Base-by-base conservation (phyloP, 2,113 vertebrate genomes). In the Perognathus longimembris region DNA sequence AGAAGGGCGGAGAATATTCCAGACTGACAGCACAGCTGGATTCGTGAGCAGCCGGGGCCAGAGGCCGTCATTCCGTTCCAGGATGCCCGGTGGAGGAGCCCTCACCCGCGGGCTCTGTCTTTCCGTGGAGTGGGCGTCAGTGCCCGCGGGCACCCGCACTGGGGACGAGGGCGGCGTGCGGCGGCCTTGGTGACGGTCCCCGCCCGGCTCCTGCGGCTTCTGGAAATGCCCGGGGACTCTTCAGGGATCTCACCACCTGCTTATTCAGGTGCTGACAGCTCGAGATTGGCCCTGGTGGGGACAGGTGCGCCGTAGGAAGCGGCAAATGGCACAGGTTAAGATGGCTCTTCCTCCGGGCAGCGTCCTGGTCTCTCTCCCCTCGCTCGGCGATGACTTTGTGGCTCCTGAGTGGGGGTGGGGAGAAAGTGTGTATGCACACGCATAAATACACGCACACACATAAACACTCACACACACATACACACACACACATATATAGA, bases 311-410 rank as follows among this genome's bases (percentile, higher is more conserved):
- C 69, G 4, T 12, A 50, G 71, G 66, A 67, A 67, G 0, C 4
- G 20, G 67, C 74, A 64, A 38, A 22, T 45, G 45, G 63, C 28
- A 3, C 28, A 59, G 0, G 10, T 9, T 5, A 7, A 21, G 67
- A 21, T 32, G 54, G 8, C 8, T 50, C 45, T 36, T n/a, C 32
- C 32, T 71, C 34, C 18, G 12, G n/a, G 54, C 34, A 77, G 57
- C 42, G 67, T 76, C 34, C 73, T 88, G 94, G 75, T 50, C 50
- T 24, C 40, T 36, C 40, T 75, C 30, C 78, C 70, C 95, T n/a
- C 71, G 30, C 92, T 94, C 96, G 86, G 45, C 82, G 86, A 66
- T 73, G 88, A 87, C 50, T 22, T 74, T 71, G 91, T 36, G n/a
- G 30, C 71, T 88, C 40, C 66, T 63, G 88, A 1, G 66, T 96